A percentile compares a stretch with the other conserved stretches of the same genome.
These are phyloP conservation scores for Patiria miniata DNA, from an alignment of 35 echinoderm and acorn worm species.

Conservation along the genomic window DNA sequence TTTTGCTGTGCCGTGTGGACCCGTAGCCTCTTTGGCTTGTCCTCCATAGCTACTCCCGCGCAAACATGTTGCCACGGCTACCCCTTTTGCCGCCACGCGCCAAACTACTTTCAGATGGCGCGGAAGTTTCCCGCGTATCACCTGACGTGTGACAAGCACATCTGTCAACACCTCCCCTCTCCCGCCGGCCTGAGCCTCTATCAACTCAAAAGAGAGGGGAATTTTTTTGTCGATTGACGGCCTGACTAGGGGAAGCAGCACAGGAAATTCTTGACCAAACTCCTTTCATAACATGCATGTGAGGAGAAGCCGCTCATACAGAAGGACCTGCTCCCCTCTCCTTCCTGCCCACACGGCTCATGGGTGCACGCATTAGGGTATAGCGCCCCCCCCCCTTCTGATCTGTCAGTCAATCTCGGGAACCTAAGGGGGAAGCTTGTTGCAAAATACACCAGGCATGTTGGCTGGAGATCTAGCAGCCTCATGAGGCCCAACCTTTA, in stretches of 20 bases:
- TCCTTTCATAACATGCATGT: conserved; percentile 33
- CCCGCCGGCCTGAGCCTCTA: conserved; percentile 16
- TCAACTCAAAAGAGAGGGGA: neutral
- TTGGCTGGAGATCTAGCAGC: neutral
- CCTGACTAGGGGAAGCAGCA: conserved; percentile 21
- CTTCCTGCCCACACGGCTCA: conserved; percentile 11
- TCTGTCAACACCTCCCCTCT: conserved; percentile 32
- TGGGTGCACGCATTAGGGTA: neutral
- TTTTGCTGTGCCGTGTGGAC: neutral
- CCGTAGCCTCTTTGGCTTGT: neutral
- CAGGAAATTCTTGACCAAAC: conserved; percentile 27
- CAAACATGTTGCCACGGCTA: conserved; percentile 1
- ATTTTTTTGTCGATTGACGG: conserved; percentile 25
- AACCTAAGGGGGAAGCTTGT: neutral
- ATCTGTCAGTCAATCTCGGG: conserved; percentile 15
- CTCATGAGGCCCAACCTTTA: conserved; percentile 20
- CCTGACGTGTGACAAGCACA: conserved; percentile 24
- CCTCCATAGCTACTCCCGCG: neutral
- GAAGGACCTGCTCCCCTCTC: neutral
- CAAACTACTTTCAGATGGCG: conserved; percentile 28
- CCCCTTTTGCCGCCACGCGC: neutral
- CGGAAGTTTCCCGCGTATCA: conserved; percentile 21
- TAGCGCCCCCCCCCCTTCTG: neutral
- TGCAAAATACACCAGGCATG: neutral
- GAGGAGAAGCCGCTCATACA: neutral